Evolutionary conservation across 2,888 invertebrate species (phyloP), one percentile per base, ranked within the genome.

Genomic region (Leptinotarsa tumamoca): DNA sequence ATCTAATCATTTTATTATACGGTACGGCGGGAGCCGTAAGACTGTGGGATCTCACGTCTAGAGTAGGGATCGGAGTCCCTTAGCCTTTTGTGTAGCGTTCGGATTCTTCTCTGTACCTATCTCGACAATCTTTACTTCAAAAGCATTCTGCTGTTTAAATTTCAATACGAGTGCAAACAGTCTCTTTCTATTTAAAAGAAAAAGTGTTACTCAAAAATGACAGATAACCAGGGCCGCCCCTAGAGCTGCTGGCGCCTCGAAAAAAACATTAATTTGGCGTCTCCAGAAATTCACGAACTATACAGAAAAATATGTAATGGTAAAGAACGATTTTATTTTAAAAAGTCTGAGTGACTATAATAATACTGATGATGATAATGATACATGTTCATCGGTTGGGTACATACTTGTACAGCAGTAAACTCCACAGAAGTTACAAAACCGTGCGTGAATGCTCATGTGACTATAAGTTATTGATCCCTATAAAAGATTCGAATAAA

Each of bases 1-100:
- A 84, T 83, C 82, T 84, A 85, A 86, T 85, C 85, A 86, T 84
- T 86, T 85, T 85, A 86, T 85, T 85, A 84, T 84, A 84, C 85
- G 83, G 79, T 82, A 81, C 63, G 77, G 77, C 74, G 81, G 80
- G 71, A 66, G 80, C 80, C 80, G 80, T 80, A 82, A 81, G 81
- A 83, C 82, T 84, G 82, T 77, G 77, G 82, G 83, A 83, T 84
- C 83, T 84, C 81, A 81, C 80, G 82, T 84, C 82, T 82, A 82
- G 81, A 79, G 81, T 81, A 80, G 82, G 81, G 84, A 84, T 83
- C 83, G 82, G 81, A 81, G 82, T 78, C 81, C 78, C 80, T 81
- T 14, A 27, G 77, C 78, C 78, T 80, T 81, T 83, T 82, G 81
- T 82, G 82, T 81, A 76, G 81, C 81, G 80, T 80, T 82, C 77